phyloP scores from a whole-genome alignment of 2,797 vertebrate species.

The Phrynocephalus guinanensis region DNA sequence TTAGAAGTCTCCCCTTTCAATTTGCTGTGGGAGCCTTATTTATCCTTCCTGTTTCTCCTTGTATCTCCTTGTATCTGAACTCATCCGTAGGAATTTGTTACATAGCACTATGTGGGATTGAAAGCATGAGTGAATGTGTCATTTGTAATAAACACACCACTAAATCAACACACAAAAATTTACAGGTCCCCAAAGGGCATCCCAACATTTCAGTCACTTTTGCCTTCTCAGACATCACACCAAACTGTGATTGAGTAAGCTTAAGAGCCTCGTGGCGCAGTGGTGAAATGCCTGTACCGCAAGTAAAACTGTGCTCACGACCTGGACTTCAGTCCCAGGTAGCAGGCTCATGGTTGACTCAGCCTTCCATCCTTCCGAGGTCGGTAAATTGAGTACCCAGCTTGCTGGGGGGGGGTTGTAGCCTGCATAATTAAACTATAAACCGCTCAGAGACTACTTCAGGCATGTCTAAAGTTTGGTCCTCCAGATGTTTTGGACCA shows the following conservation, averaged over 20 bases:
- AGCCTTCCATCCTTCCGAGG: too few species aligned
- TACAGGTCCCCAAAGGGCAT: constrained; percentile 2
- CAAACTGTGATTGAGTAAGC: neutral
- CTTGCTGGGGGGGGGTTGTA: too few species aligned
- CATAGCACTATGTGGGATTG: constrained; percentile 4
- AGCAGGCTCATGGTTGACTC: too few species aligned
- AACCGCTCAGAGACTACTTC: too few species aligned
- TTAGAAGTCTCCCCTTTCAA: constrained; percentile 41
- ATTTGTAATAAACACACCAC: neutral
- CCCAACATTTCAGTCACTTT: neutral
- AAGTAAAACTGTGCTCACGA: too few species aligned
- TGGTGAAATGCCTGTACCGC: too few species aligned
- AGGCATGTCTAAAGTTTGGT: too few species aligned
- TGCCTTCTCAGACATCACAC: neutral
- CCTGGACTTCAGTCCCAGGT: too few species aligned
- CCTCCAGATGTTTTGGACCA: too few species aligned
- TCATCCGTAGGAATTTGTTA: constrained; percentile 6
- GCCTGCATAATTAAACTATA: too few species aligned
- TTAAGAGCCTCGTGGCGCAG: too few species aligned
- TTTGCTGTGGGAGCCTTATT: constrained; percentile 46
- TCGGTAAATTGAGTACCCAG: too few species aligned
- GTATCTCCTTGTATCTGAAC: neutral
- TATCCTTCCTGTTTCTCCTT: constrained; percentile 21
- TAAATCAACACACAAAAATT: constrained; percentile 10
- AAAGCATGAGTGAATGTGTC: neutral